phyloP scores from a whole-genome alignment of 1,140 invertebrate genomes.

The Macrobrachium nipponense region DNA sequence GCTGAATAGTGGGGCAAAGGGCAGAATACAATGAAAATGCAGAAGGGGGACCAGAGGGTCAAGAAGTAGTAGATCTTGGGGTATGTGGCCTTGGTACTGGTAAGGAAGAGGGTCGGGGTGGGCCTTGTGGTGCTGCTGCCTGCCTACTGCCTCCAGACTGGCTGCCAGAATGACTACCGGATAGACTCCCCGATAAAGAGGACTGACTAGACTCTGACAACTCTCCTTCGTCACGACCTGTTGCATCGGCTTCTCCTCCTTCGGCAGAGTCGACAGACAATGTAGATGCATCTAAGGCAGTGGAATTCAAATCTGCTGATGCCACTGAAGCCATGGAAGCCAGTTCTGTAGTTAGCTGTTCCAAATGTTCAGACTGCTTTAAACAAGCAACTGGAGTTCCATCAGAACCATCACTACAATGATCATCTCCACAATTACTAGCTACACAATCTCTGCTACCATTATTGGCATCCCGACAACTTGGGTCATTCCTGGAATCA shows the following conservation, averaged over 20 bases:
- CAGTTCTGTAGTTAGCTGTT: slow-evolving; percentile 26
- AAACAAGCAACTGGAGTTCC: slow-evolving; percentile 45
- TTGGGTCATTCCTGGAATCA: too few species aligned
- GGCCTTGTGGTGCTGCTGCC: slow-evolving; percentile 17
- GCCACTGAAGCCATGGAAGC: slow-evolving; percentile 22
- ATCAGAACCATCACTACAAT: slow-evolving; percentile 34
- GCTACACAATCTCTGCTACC: not conserved
- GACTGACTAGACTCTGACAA: slow-evolving; percentile 63
- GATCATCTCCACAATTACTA: slow-evolving; percentile 6
- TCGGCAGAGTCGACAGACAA: slow-evolving; percentile 54
- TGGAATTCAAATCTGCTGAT: slow-evolving; percentile 54
- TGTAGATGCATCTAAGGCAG: slow-evolving; percentile 58
- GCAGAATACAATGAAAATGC: slow-evolving; percentile 10
- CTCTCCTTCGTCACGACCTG: slow-evolving; percentile 56
- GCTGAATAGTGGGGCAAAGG: slow-evolving; percentile 7
- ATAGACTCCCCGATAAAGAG: slow-evolving; percentile 59
- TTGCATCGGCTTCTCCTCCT: slow-evolving; percentile 49
- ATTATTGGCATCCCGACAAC: not conserved
- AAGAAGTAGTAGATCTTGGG: slow-evolving; percentile 42
- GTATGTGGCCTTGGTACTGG: slow-evolving; percentile 60
- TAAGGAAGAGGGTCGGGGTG: slow-evolving; percentile 59
- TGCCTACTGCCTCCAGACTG: slow-evolving; percentile 35
- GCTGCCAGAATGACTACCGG: slow-evolving; percentile 53
- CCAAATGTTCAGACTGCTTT: slow-evolving; percentile 31
- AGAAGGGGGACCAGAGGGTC: slow-evolving; percentile 46